Conservation (phyloP, 2,888 invertebrate species). For the Pogonocherus hispidulus region DNA sequence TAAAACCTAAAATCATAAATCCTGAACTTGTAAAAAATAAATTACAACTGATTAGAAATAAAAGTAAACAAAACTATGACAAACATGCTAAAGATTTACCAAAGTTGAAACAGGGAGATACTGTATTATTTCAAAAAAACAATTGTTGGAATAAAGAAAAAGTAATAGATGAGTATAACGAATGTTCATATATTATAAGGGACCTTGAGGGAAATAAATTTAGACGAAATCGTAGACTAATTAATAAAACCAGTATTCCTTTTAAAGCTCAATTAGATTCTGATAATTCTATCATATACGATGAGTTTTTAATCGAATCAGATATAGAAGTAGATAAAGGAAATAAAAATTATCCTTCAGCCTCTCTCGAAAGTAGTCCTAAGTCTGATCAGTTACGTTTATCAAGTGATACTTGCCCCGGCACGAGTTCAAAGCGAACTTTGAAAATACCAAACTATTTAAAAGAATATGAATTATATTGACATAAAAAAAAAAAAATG, state of each 20-base stretch:
- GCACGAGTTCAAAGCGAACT: too few species aligned
- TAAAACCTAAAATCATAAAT: not conserved
- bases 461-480: too few species aligned
- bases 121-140: not conserved
- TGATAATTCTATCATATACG: not conserved
- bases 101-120: not conserved
- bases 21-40: not conserved
- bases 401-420: too few species aligned
- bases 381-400: too few species aligned
- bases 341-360: too few species aligned
- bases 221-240: not conserved
- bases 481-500: too few species aligned
- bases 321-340: too few species aligned
- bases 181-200: not conserved
- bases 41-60: not conserved
- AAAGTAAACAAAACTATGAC: not conserved
- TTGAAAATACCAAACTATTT: too few species aligned
- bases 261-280: not conserved
- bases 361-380: too few species aligned
- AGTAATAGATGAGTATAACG: not conserved
- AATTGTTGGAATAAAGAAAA: not conserved
- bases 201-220: not conserved
- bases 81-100: not conserved
- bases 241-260: not conserved
- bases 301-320: not conserved